These are phyloP conservation scores for Habropoda laboriosa DNA, from an alignment of 1,140 invertebrate species.

Conservation along the genomic window DNA sequence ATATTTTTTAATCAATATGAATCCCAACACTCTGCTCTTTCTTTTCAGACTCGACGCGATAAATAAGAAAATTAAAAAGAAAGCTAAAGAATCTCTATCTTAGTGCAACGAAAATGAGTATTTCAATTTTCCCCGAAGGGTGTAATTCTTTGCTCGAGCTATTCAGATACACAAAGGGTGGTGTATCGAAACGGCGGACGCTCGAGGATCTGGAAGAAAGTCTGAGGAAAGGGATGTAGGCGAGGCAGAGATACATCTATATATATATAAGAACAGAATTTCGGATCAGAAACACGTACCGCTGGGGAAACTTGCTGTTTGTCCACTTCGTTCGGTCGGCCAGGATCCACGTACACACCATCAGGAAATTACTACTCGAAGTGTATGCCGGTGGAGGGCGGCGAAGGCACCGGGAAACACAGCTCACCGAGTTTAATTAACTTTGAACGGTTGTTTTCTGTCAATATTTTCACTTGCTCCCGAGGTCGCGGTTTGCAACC, in stretches of 20 bases:
- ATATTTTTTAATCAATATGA: no score
- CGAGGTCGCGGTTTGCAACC: slow-evolving; percentile 41
- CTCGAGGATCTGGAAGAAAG: slow-evolving; percentile 17
- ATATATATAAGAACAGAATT: slow-evolving; percentile 63
- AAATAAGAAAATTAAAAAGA: no score
- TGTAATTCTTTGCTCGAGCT: background rate
- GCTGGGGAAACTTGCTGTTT: slow-evolving; percentile 69
- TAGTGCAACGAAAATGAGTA: no score
- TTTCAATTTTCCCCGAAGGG: no score
- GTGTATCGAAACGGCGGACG: background rate
- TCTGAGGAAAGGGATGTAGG: slow-evolving; percentile 3
- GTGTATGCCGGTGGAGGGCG: slow-evolving; percentile 54
- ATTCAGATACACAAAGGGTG: background rate
- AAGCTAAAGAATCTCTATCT: no score
- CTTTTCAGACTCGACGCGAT: no score
- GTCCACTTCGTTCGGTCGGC: slow-evolving; percentile 70
- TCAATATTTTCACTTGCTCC: slow-evolving; percentile 76
- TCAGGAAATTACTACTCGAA: slow-evolving; percentile 76
- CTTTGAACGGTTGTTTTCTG: slow-evolving; percentile 73
- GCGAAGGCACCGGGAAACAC: slow-evolving; percentile 66
- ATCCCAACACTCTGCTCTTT: no score
- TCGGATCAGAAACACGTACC: slow-evolving; percentile 65
- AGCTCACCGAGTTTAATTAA: slow-evolving; percentile 77
- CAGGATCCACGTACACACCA: slow-evolving; percentile 68
- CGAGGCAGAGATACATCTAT: slow-evolving; percentile 28